Evolutionary conservation across 2,888 invertebrate species (phyloP), one percentile per base, ranked within the genome.

Genomic region (Eupithecia insigniata): DNA sequence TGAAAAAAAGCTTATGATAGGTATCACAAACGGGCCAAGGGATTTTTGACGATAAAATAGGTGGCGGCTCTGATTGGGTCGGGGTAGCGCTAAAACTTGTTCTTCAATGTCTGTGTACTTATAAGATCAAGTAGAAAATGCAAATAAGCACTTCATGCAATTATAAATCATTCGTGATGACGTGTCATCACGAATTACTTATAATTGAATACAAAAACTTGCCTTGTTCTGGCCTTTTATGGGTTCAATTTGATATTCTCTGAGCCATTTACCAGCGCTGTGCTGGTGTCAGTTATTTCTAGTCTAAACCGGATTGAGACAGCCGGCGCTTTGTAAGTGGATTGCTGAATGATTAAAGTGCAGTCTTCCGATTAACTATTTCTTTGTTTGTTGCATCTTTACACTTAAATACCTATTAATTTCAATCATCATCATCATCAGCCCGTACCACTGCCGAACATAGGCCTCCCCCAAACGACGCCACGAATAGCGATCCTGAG

Each of bases 361-460:
- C 30, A 30, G 30, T 60, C 60, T 30, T 60, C 60, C 18, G 16
- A 30, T 18, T 30, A 28, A 60, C 30, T 60, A 18, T 30, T 60
- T 60, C 30, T 18, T 60, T 60, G 7, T 18, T 60, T 60, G 60
- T 60, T 60, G 60, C 60, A 60, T 30, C 30, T 30, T 30, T 30
- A 55, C 55, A 55, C 12, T 10, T 51, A 1, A 18, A 30, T 30
- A 60, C 16, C 58, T 30, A 22, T 58, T 18, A 28, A 26, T 0
- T n/a, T 26, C n/a, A n/a, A n/a, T n/a, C n/a, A n/a, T n/a, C n/a
- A n/a, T n/a, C n/a, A n/a, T n/a, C n/a, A n/a, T n/a, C n/a, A n/a
- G n/a, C n/a, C n/a, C n/a, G n/a, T n/a, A n/a, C n/a, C n/a, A n/a
- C n/a, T n/a, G n/a, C n/a, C n/a, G n/a, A n/a, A n/a, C n/a, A n/a